Evolutionary conservation across 2,888 invertebrate species (phyloP), one percentile per base, ranked within the genome.

Genomic region (Amblyjoppa proteus): DNA sequence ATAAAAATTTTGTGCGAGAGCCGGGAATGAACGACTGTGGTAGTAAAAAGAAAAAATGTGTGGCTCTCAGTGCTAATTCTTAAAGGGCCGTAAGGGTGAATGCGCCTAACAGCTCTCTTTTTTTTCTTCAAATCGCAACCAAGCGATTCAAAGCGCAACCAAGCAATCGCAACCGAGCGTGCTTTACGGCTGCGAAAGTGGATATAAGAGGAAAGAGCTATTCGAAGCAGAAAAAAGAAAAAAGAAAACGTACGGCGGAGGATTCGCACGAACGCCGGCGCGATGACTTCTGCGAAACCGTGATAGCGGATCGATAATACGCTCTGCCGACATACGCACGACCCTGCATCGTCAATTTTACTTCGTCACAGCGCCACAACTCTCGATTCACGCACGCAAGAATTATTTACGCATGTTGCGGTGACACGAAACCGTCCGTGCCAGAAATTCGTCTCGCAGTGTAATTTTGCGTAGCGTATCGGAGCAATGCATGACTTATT

Each of bases 1-100:
- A 76, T 76, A 53, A 53, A 31, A 76, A 53, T 68, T 53, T 51
- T 51, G 38, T 41, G 45, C 45, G 51, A 53, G 28, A 53, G 51
- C 53, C 34, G 3, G 3, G 38, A 51, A 66, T 38, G 34, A 76
- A 38, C 64, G 34, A 11, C 28, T 51, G 51, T 5, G 31, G 25
- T 3, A 38, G 16, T 38, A 38, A 38, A 51, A 64, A 66, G 20
- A 20, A 31, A 61, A 34, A 61, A 31, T 13, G 16, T 31, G 31
- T 34, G 28, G 31, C 61, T 31, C 61, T 16, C 16, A 31, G 34
- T 61, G 31, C 31, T 31, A 31, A 31, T 61, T 61, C 61, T 31
- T 61, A 16, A 16, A 31, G 31, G 34, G 34, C 7, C 34, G 61
- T n/a, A 1, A 16, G 31, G 34, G 31, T 16, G 31, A 13, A 28